These are phyloP conservation scores for Amphiura filiformis DNA, from an alignment of 35 echinoderm and acorn worm species.

Conservation along the genomic window DNA sequence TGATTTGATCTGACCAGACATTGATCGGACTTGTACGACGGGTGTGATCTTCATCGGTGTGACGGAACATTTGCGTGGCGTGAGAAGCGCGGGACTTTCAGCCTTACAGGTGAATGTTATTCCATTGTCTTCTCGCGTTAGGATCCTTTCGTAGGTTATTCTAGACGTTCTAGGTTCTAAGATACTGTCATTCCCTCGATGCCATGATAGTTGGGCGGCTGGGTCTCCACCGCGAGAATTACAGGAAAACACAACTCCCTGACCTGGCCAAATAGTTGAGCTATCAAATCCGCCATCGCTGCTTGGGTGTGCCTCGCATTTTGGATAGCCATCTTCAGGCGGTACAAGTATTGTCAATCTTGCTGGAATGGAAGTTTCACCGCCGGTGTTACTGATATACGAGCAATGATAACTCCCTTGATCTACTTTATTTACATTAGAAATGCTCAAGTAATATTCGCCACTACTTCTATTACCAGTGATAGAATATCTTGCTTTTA, in stretches of 20 bases:
- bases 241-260: conserved; percentile 57
- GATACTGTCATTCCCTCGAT: conserved; percentile 58
- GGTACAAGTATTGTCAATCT: conserved; percentile 66
- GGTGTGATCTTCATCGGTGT: conserved; percentile 69
- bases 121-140: conserved; percentile 75
- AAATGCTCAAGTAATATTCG: conserved; percentile 67
- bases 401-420: conserved; percentile 65
- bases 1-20: conserved; percentile 45
- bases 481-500: conserved; percentile 49
- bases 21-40: conserved; percentile 49
- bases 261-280: conserved; percentile 63
- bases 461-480: conserved; percentile 52
- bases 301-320: conserved; percentile 29
- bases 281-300: not conserved
- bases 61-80: conserved; percentile 44
- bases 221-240: conserved; percentile 68
- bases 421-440: conserved; percentile 44
- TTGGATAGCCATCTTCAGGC: conserved; percentile 49
- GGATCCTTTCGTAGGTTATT: conserved; percentile 61
- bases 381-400: conserved; percentile 51
- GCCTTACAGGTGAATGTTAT: conserved; percentile 68
- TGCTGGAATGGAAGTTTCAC: conserved; percentile 40
- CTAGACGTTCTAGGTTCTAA: conserved; percentile 36
- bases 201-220: conserved; percentile 64
- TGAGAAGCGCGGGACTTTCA: conserved; percentile 60